phyloP scores from a whole-genome alignment of 2,113 vertebrate species.

The Xenus cinereus region DNA sequence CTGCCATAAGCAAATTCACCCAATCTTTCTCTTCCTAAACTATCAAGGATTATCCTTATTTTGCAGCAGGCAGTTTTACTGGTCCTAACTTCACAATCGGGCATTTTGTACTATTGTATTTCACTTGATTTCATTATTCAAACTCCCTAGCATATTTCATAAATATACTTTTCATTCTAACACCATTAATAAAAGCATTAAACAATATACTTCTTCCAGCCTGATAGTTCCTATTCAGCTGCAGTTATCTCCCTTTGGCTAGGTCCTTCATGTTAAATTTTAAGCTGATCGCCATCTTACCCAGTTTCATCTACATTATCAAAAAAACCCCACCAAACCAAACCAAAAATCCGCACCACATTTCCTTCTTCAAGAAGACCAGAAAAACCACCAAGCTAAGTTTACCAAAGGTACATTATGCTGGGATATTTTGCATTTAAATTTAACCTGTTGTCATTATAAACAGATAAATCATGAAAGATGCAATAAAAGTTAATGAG shows the following conservation, averaged over 20 bases:
- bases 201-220: neutral
- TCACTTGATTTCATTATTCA: neutral
- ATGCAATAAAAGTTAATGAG: neutral
- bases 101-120: neutral
- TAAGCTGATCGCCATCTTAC: neutral
- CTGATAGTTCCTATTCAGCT: neutral
- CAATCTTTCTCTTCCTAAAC: neutral
- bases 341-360: neutral
- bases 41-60: neutral
- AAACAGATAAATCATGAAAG: neutral
- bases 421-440: neutral
- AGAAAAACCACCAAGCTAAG: neutral
- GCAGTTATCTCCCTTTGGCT: neutral
- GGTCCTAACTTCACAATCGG: neutral
- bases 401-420: neutral
- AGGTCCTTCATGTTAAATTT: neutral
- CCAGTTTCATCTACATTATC: neutral
- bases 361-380: neutral
- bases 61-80: neutral
- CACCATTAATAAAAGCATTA: neutral
- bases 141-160: neutral
- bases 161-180: neutral
- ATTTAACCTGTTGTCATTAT: neutral
- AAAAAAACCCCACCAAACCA: neutral
- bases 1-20: neutral